These are phyloP conservation scores for Cryptocheilus praepositus DNA, from an alignment of 2,888 invertebrate species.

Conservation along the genomic window DNA sequence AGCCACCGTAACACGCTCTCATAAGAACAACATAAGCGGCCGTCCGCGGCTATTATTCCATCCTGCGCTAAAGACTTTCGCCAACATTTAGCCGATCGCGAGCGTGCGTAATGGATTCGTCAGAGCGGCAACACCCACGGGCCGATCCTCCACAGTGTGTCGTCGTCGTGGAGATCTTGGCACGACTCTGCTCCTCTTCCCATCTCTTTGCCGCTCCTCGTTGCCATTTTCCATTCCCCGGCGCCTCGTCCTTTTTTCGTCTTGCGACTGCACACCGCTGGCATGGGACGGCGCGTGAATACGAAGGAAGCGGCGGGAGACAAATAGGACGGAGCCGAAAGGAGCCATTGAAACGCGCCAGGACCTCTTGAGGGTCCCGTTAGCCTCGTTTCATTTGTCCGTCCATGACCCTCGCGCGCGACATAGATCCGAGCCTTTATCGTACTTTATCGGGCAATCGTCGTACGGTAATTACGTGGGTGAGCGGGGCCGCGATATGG, in stretches of 20 bases:
- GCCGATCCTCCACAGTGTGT: slow-evolving; percentile 69
- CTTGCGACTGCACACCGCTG: neutral
- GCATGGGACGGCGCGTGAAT: neutral
- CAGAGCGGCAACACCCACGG: neutral
- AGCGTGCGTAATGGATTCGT: too few relatives aligned
- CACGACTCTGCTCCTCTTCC: slow-evolving; percentile 52
- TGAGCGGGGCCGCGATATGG: neutral
- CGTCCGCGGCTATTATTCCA: too few relatives aligned
- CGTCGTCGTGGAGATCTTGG: slow-evolving; percentile 61
- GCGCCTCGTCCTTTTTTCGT: slow-evolving; percentile 75
- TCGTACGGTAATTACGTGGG: slow-evolving; percentile 2
- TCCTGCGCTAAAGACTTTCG: too few relatives aligned
- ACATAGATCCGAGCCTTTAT: slow-evolving; percentile 5
- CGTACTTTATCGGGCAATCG: neutral
- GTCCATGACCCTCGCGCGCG: slow-evolving; percentile 2
- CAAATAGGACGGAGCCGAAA: slow-evolving; percentile 19
- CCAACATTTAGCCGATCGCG: too few relatives aligned
- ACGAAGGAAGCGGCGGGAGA: neutral
- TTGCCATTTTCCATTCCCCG: slow-evolving; percentile 37
- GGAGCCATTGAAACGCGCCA: slow-evolving; percentile 18
- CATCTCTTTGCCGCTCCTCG: slow-evolving; percentile 56
- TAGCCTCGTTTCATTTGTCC: slow-evolving; percentile 26
- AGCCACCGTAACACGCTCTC: too few relatives aligned
- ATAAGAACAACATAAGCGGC: too few relatives aligned
- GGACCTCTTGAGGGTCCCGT: slow-evolving; percentile 40